Conservation (phyloP, 2,113 vertebrate species). For the Platichthys stellatus region DNA sequence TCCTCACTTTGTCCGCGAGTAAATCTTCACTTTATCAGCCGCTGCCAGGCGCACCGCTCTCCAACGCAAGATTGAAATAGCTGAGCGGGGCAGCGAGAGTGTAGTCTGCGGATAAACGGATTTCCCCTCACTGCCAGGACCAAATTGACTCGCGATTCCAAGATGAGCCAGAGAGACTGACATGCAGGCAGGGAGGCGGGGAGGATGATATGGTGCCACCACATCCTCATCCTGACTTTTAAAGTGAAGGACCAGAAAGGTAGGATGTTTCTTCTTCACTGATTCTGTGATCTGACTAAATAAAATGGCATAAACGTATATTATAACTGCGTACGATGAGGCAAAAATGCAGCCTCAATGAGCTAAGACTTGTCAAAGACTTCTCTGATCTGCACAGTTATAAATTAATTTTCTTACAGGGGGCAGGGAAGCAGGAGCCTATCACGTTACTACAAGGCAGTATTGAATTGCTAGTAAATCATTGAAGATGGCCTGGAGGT, state of each 20-base stretch:
- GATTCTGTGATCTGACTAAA: neutral
- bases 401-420: slow-evolving; percentile 22
- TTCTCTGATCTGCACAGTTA: slow-evolving; percentile 31
- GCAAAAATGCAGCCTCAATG: slow-evolving; percentile 5
- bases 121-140: slow-evolving; percentile 41
- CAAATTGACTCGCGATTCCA: slow-evolving; percentile 42
- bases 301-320: neutral
- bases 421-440: slow-evolving; percentile 12
- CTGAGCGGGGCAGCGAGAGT: slow-evolving; percentile 19
- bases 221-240: slow-evolving; percentile 18
- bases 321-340: neutral
- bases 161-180: neutral
- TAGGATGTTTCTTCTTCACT: slow-evolving; percentile 23
- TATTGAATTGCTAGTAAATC: slow-evolving; percentile 15
- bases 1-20: slow-evolving; percentile 58
- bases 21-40: slow-evolving; percentile 70
- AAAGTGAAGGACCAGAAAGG: slow-evolving; percentile 37
- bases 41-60: slow-evolving; percentile 51
- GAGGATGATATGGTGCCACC: neutral
- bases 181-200: neutral
- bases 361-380: slow-evolving; percentile 27
- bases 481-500: slow-evolving; percentile 21
- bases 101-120: slow-evolving; percentile 59
- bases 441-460: slow-evolving; percentile 5
- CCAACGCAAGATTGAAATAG: slow-evolving; percentile 40